phyloP scores from a whole-genome alignment of 2,797 vertebrate genomes.

The Ceyx erithaca region DNA sequence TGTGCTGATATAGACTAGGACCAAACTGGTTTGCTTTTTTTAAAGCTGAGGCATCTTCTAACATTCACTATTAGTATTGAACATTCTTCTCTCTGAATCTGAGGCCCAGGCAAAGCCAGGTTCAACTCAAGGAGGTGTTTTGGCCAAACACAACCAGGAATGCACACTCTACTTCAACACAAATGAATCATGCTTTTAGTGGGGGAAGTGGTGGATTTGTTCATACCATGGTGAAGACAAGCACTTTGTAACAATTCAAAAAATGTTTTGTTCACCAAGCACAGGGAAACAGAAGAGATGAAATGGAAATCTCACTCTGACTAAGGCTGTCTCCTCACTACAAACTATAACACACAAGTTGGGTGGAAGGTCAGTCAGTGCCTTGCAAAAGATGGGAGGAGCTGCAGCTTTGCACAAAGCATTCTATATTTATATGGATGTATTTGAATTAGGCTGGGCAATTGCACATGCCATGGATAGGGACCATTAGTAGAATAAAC shows the following conservation, averaged over 20 bases:
- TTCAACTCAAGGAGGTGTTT: neutral
- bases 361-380: neutral
- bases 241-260: neutral
- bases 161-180: neutral
- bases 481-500: neutral
- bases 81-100: neutral
- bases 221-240: neutral
- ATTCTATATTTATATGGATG: neutral
- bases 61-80: neutral
- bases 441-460: accelerated
- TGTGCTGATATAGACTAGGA: neutral
- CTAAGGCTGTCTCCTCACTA: neutral
- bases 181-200: neutral
- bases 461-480: neutral
- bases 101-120: neutral
- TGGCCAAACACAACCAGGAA: neutral
- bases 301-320: neutral
- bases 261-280: neutral
- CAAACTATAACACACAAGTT: accelerated
- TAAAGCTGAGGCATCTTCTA: neutral
- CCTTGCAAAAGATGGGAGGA: neutral
- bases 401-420: neutral
- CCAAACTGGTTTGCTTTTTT: neutral
- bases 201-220: neutral
- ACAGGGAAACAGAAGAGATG: neutral